Evolutionary conservation across 2,888 invertebrate genomes (phyloP).

Genomic region (Ptilodon capucinus): DNA sequence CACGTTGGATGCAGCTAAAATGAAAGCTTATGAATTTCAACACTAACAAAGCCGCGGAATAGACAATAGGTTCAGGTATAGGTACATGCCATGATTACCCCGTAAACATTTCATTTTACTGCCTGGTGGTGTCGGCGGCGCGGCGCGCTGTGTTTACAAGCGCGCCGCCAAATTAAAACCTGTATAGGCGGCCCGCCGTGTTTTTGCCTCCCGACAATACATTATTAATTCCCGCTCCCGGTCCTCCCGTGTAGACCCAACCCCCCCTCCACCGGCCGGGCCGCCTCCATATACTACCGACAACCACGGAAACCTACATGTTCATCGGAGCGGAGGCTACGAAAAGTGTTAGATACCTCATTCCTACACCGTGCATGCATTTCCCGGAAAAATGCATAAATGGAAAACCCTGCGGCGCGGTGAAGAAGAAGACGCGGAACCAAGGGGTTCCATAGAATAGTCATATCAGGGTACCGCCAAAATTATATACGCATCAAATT

Average conservation of each 20-base stretch:
- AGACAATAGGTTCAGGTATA: too few relatives aligned
- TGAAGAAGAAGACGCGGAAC: too few relatives aligned
- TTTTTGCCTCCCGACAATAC: slow-evolving; percentile 1
- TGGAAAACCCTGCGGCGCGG: too few relatives aligned
- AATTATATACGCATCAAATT: too few relatives aligned
- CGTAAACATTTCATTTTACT: neutral
- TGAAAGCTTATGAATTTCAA: neutral
- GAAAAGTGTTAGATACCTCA: neutral
- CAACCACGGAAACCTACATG: neutral
- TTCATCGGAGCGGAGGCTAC: neutral
- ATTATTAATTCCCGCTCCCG: slow-evolving; percentile 1
- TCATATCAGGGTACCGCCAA: too few relatives aligned
- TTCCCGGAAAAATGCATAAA: neutral
- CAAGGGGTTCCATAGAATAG: too few relatives aligned
- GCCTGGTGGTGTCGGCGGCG: neutral
- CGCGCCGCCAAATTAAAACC: slow-evolving; percentile 5
- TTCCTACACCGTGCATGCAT: neutral
- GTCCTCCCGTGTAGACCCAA: neutral
- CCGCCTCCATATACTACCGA: neutral
- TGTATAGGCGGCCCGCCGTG: slow-evolving; percentile 1
- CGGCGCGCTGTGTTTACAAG: neutral
- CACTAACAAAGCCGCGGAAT: neutral
- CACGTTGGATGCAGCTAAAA: too few relatives aligned
- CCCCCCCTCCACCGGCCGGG: neutral
- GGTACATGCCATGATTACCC: neutral